Evolutionary conservation across 1,140 invertebrate genomes (phyloP), one percentile per base, ranked within the genome.

Genomic region (Drosophila elegans): DNA sequence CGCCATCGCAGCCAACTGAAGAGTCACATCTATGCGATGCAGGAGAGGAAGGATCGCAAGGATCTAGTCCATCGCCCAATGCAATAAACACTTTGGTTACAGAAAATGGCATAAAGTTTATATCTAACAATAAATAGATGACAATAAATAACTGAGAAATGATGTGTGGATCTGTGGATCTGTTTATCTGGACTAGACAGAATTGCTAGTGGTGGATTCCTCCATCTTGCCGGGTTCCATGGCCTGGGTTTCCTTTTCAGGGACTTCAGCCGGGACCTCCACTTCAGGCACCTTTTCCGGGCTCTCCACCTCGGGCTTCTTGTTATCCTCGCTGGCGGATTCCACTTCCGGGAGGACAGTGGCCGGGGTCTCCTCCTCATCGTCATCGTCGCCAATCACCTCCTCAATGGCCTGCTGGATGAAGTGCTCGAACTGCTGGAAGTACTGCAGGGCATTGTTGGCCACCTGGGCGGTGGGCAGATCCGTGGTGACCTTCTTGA

Each of bases 351-450:
- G 48, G 12, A 79, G 11, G 3, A 51, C 61, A 3, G 75, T 60
- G 13, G 61, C 51, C 0, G 82, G 61, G 4, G 73, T 44, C 29
- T 84, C 88, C 9, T 90, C 89, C 29, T 91, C 90, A 3, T 91
- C 90, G 5, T 91, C 90, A 46, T 90, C 86, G 4, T 91, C 86
- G 38, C 77, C 78, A 39, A 91, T 91, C 2, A 85, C 86, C 61
- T 91, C 73, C 57, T 91, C 90, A 36, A 91, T 91, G 55, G 90
- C 90, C 52, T 91, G 86, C 42, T 91, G 90, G 16, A 91, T 81
- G 42, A 91, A 91, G 67, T 91, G 90, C 66, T 91, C 90, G 49
- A 91, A 91, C 9, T 91, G 80, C 66, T 91, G 90, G 83, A 91
- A 91, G 49, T 91, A 91, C 60, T 91, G 90, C 59, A 91, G 55